These are phyloP conservation scores for Tragelaphus eurycerus DNA, from an alignment of 2,797 vertebrate genomes.

Conservation along the genomic window DNA sequence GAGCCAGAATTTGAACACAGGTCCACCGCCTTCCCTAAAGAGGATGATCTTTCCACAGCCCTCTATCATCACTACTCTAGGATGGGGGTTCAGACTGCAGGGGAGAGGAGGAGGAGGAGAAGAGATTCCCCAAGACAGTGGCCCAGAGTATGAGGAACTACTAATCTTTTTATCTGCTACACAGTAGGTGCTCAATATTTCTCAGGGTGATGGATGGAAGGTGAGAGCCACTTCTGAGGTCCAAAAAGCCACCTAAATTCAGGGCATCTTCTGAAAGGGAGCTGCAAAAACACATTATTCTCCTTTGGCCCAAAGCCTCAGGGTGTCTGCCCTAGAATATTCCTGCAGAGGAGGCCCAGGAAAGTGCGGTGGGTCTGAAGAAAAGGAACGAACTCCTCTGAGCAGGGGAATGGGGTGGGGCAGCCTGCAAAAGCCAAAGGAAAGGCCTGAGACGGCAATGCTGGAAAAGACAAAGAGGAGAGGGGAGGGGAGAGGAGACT, in stretches of 20 bases:
- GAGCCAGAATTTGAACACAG: neutral
- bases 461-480: conserved; percentile 71
- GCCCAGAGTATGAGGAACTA: neutral
- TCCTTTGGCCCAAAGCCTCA: neutral
- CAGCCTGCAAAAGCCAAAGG: conserved; percentile 48
- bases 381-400: conserved; percentile 43
- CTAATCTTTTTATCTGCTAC: neutral
- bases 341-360: neutral
- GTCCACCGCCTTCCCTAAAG: neutral
- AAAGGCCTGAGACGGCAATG: conserved; percentile 61
- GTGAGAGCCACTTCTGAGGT: neutral
- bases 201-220: neutral
- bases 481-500: conserved; percentile 42
- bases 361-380: conserved; percentile 22
- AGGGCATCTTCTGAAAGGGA: neutral
- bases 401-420: conserved; percentile 71
- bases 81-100: neutral
- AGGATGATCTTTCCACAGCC: neutral
- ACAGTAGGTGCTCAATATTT: neutral
- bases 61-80: neutral
- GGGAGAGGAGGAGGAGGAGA: neutral
- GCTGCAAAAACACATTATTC: neutral
- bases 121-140: neutral
- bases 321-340: conserved; percentile 29
- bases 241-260: neutral